Percentiles rank a stretch among this genome's conserved stretches.
phyloP scores from a whole-genome alignment of 2,797 vertebrate species.

The Lophura swinhoii region DNA sequence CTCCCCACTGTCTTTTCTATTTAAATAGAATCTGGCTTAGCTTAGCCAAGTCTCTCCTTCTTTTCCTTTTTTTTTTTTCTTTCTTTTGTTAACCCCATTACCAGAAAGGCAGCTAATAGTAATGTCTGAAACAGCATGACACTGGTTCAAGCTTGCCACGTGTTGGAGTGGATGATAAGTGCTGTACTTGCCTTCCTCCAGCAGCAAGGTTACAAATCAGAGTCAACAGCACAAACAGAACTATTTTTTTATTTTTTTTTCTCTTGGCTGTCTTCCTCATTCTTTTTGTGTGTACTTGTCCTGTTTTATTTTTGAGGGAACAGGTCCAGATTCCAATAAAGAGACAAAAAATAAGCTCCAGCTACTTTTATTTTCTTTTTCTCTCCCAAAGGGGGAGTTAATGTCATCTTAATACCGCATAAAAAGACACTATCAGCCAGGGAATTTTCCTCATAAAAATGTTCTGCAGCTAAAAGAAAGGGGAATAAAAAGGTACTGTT shows the following conservation, averaged over 20 bases:
- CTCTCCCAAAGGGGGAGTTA: constrained; percentile 40
- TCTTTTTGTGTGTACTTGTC: not conserved
- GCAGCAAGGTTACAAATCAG: constrained; percentile 13
- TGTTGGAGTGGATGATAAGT: not conserved
- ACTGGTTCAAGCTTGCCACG: not conserved
- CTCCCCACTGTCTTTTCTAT: not conserved
- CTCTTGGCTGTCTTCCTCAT: not conserved
- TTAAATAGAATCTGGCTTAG: not conserved
- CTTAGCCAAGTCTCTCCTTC: rapidly evolving
- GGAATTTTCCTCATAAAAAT: constrained; percentile 55
- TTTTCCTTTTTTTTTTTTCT: not conserved
- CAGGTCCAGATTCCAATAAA: constrained; percentile 2
- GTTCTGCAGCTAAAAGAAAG: constrained; percentile 23
- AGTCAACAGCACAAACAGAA: not conserved
- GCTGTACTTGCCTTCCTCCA: constrained; percentile 10
- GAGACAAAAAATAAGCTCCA: constrained; percentile 3
- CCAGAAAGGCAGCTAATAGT: not conserved
- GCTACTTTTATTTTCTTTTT: constrained; percentile 49
- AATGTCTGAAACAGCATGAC: not conserved
- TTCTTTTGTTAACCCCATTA: not conserved
- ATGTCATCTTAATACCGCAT: constrained; percentile 52
- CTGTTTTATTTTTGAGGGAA: not conserved
- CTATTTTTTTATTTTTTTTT: not conserved
- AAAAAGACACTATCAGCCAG: constrained; percentile 38
- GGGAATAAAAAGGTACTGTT: constrained; percentile 37